A percentile compares a stretch with the other conserved stretches of the same genome.
Evolutionary conservation across 2,888 invertebrate genomes (phyloP).

Genomic region (Dynastes tityus): DNA sequence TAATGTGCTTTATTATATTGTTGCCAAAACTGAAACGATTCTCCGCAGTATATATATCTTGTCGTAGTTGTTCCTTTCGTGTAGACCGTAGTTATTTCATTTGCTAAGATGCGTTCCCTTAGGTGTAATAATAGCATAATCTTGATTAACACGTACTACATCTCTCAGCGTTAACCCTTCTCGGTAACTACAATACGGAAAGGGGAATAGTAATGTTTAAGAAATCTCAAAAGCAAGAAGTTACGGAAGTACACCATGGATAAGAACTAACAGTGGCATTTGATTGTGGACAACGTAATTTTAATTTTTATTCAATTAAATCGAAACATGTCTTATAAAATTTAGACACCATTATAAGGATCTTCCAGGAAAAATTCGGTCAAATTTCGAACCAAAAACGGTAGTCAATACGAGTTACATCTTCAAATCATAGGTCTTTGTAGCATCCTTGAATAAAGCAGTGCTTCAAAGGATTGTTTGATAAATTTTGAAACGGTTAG

Average conservation of each 20-base stretch:
- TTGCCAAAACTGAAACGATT: slow-evolving; percentile 48
- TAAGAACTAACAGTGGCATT: no score
- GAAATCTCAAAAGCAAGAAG: slow-evolving; percentile 24
- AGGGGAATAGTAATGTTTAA: slow-evolving; percentile 25
- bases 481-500: no score
- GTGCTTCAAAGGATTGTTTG: no score
- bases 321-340: no score
- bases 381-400: no score
- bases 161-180: slow-evolving; percentile 53
- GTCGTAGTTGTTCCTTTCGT: slow-evolving; percentile 41
- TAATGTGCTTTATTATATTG: slow-evolving; percentile 43
- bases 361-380: no score
- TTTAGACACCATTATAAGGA: no score
- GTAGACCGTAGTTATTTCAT: slow-evolving; percentile 54
- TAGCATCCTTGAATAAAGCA: no score
- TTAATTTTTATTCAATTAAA: no score
- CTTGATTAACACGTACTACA: slow-evolving; percentile 69
- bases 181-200: slow-evolving; percentile 15
- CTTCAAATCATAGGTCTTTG: no score
- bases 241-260: background rate
- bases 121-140: slow-evolving; percentile 68
- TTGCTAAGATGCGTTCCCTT: slow-evolving; percentile 62
- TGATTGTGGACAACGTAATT: no score
- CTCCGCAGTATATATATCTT: slow-evolving; percentile 46
- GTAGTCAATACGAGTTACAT: no score